Conservation (phyloP, 2,113 vertebrate genomes). For the Camelus dromedarius region DNA sequence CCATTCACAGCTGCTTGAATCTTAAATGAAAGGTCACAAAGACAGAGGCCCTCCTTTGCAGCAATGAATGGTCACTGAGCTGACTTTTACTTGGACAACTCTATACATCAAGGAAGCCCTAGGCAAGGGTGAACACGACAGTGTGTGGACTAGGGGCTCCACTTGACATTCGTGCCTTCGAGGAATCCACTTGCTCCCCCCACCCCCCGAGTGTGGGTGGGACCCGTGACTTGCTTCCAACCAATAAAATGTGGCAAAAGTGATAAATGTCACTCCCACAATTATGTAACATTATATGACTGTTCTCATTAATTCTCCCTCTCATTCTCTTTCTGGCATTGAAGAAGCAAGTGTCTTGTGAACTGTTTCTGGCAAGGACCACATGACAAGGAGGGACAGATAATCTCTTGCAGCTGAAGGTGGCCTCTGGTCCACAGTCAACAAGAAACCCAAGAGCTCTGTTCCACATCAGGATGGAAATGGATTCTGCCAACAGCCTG, state of each 20-base stretch:
- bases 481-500: background rate
- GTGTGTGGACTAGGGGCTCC: fast-evolving
- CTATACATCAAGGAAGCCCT: background rate
- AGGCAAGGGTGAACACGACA: background rate
- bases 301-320: background rate
- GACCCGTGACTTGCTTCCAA: background rate
- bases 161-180: background rate
- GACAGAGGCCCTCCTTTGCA: background rate
- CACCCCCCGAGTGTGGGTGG: background rate
- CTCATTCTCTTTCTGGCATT: background rate
- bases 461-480: background rate
- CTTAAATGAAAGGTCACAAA: background rate
- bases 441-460: background rate
- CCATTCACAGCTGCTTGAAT: background rate
- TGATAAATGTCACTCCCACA: background rate
- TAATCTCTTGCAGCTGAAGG: background rate
- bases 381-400: background rate
- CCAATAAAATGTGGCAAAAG: background rate
- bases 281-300: background rate
- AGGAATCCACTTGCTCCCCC: background rate
- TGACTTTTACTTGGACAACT: background rate
- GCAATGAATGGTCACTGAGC: background rate
- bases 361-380: background rate
- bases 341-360: background rate
- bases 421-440: background rate